Evolutionary conservation across 2,888 invertebrate species (phyloP), one percentile per base, ranked within the genome.

Genomic region (Theretra japonica): DNA sequence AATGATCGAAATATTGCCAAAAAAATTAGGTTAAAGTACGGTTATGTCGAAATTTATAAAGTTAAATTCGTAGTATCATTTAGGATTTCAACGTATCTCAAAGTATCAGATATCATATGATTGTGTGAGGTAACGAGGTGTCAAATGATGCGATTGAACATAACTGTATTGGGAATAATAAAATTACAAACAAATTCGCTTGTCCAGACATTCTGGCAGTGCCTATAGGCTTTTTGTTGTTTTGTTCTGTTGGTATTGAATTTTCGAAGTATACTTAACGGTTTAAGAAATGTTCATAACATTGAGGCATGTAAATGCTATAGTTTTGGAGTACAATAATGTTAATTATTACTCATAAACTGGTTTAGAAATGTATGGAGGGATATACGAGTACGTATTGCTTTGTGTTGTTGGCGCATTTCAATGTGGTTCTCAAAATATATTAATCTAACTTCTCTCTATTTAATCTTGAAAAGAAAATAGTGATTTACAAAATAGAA

Each of bases 131-230:
- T 23, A 30, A 70, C 21, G 69, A 70, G 58, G 69, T 70, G 58
- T 41, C 58, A 70, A 70, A 41, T 58, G 58, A 33, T 30, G 15
- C 41, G 28, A 11, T 23, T 23, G 58, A 58, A 58, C 33, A 33
- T 33, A 15, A 70, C 41, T 5, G 33, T 70, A 58, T 23, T 17
- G 23, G 41, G 58, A 58, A 41, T 23, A 57, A 58, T 70, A 70
- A 70, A 70, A 70, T 70, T 58, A 57, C 28, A 69, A 58, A 58
- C 25, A 58, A 58, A 70, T 70, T 48, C 23, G 19, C 41, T 11
- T 62, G 23, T 17, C 4, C 23, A 17, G 41, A 65, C 48, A 17
- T 48, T 17, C 41, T 5, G 41, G 15, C 41, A 30, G 11, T 33
- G 19, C 50, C 19, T 33, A 33, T 8, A 21, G 0, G n/a, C 41